Evolutionary conservation across 1,140 invertebrate genomes (phyloP).

Genomic region (Psilanteris sp.): DNA sequence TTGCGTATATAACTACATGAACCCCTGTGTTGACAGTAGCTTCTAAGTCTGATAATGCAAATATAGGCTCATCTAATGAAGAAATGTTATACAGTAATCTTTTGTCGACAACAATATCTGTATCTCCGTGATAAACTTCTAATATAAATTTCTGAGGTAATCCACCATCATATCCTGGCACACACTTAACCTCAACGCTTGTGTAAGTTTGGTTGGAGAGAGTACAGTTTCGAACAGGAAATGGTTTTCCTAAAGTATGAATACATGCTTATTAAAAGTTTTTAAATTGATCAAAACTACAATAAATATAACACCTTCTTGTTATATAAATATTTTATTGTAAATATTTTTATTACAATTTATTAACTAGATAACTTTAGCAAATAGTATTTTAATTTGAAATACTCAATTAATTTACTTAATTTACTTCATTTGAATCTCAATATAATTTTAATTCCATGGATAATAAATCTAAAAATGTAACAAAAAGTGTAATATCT

Average conservation of each 20-base stretch:
- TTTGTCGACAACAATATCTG: slow-evolving; percentile 71
- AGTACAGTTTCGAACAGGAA: slow-evolving; percentile 87
- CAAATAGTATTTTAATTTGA: too few species aligned
- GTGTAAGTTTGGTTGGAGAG: slow-evolving; percentile 86
- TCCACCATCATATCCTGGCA: slow-evolving; percentile 91
- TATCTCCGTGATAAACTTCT: slow-evolving; percentile 85
- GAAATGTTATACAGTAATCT: slow-evolving; percentile 84
- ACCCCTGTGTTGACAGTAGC: slow-evolving; percentile 85
- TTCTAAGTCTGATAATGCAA: slow-evolving; percentile 86
- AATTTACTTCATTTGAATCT: too few species aligned
- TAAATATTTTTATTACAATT: too few species aligned
- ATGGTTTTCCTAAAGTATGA: slow-evolving; percentile 83
- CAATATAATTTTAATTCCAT: too few species aligned
- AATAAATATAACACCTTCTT: too few species aligned
- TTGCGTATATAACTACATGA: slow-evolving; percentile 86
- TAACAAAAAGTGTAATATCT: too few species aligned
- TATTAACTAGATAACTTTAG: too few species aligned
- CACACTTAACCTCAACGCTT: slow-evolving; percentile 87
- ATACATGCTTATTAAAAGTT: too few species aligned
- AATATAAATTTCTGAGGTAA: slow-evolving; percentile 89
- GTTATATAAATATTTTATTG: too few species aligned
- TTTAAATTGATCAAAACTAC: too few species aligned
- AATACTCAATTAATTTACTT: too few species aligned
- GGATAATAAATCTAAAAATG: too few species aligned
- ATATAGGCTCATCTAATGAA: slow-evolving; percentile 83